Evolutionary conservation across 2,113 vertebrate genomes (phyloP).

Genomic region (Calypte anna): DNA sequence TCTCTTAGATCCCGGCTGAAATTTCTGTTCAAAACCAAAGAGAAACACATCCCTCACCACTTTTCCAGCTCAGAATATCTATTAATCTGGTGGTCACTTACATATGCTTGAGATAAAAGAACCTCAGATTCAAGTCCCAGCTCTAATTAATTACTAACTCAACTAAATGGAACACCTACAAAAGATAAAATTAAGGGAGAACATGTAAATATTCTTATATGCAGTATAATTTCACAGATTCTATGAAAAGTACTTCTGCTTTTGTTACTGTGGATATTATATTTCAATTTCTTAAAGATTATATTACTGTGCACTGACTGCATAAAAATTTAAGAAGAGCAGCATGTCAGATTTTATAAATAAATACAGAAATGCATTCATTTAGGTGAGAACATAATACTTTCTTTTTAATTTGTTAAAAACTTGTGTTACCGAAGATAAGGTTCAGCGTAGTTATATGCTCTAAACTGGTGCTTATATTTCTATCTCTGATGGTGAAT

Average conservation of each 20-base stretch:
- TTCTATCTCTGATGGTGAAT: background rate
- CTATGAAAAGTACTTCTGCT: background rate
- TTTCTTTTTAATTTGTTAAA: background rate
- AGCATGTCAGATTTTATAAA: background rate
- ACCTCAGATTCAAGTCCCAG: background rate
- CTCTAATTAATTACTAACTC: slow-evolving; percentile 41
- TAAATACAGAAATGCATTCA: background rate
- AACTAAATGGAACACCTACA: background rate
- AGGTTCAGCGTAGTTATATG: rapidly evolving
- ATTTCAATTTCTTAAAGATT: background rate
- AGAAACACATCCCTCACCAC: background rate
- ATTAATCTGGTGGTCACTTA: slow-evolving; percentile 2
- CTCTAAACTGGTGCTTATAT: background rate
- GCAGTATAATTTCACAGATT: background rate
- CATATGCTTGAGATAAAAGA: background rate
- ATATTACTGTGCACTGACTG: background rate
- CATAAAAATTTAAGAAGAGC: background rate
- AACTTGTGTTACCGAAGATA: background rate
- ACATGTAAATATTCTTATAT: background rate
- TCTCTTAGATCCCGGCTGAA: background rate
- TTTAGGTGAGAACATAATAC: background rate
- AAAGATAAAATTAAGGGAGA: background rate
- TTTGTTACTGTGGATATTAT: background rate
- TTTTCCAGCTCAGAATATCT: background rate
- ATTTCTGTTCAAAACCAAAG: slow-evolving; percentile 1